A percentile compares a stretch with the other conserved stretches of the same genome.
Evolutionary conservation across 2,888 invertebrate species (phyloP).

Genomic region (Eilema sororculum): DNA sequence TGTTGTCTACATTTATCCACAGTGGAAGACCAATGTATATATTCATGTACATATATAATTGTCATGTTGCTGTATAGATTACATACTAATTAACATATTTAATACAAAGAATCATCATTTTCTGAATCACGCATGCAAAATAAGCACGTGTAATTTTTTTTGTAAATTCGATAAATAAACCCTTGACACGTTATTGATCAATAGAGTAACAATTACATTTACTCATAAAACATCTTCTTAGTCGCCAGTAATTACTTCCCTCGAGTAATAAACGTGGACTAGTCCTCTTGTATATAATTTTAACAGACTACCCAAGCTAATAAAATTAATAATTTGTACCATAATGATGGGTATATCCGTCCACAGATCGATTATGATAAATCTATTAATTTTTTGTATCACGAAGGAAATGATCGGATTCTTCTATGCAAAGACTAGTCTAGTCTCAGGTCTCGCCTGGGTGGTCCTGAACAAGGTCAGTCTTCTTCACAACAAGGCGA

Average conservation of each 20-base stretch:
- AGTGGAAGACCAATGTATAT: no score
- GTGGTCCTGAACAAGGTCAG: slow-evolving; percentile 58
- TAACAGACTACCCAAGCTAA: background rate
- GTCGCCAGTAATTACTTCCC: background rate
- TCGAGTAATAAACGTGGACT: background rate
- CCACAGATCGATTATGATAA: slow-evolving; percentile 3
- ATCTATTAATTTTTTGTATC: slow-evolving; percentile 8
- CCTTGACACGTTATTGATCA: background rate
- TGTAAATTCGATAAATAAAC: background rate
- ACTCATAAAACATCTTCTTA: background rate
- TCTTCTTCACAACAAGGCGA: slow-evolving; percentile 51
- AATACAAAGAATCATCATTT: background rate
- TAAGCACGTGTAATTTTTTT: background rate
- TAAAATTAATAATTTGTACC: background rate
- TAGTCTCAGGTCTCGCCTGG: slow-evolving; percentile 31
- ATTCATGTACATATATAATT: background rate
- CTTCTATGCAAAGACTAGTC: background rate
- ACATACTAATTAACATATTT: background rate
- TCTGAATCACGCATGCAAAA: background rate
- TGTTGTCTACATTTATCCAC: no score
- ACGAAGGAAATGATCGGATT: background rate
- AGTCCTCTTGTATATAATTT: background rate
- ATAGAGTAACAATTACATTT: background rate
- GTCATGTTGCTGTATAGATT: background rate
- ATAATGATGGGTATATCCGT: slow-evolving; percentile 4